Conservation (phyloP, 1,140 invertebrate genomes). For the Subanguina moxae region DNA sequence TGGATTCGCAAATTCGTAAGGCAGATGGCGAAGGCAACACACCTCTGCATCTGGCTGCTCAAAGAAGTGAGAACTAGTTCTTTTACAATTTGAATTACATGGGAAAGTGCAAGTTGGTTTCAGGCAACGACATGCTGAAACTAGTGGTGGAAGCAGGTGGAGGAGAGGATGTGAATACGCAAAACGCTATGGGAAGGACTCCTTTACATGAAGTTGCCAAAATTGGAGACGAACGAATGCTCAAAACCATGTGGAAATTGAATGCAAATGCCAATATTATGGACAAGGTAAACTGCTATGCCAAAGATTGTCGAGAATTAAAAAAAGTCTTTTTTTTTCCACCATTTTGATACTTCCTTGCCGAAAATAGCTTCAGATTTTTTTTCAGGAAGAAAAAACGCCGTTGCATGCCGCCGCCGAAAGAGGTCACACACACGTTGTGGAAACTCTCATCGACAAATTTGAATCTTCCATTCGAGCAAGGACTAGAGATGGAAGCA, state of each 20-base stretch:
- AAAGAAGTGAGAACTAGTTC: conserved; percentile 20
- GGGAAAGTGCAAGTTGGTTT: conserved; percentile 4
- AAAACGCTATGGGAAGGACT: conserved; percentile 71
- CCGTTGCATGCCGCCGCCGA: conserved; percentile 95
- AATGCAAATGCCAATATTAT: conserved; percentile 69
- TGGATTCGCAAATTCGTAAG: conserved; percentile 39
- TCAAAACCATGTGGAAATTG: conserved; percentile 90
- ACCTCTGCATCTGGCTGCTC: conserved; percentile 49
- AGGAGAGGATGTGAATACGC: conserved; percentile 49
- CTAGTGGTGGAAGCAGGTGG: conserved; percentile 45
- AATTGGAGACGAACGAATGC: conserved; percentile 83
- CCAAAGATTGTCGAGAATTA: not conserved
- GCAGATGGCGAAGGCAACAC: conserved; percentile 50
- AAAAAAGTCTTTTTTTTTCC: too few relatives aligned
- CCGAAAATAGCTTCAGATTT: too few relatives aligned
- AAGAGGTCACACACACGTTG: conserved; percentile 86
- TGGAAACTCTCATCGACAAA: conserved; percentile 92
- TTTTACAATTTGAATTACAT: not conserved
- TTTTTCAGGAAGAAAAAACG: conserved; percentile 73
- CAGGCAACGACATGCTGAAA: conserved; percentile 43
- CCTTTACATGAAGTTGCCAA: conserved; percentile 87
- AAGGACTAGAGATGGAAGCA: conserved; percentile 76
- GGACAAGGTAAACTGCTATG: conserved; percentile 10
- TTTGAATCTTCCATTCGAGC: conserved; percentile 69
- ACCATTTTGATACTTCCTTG: too few relatives aligned